Evolutionary conservation across 2,113 vertebrate genomes (phyloP).

Genomic region (Dipodomys stephensi): DNA sequence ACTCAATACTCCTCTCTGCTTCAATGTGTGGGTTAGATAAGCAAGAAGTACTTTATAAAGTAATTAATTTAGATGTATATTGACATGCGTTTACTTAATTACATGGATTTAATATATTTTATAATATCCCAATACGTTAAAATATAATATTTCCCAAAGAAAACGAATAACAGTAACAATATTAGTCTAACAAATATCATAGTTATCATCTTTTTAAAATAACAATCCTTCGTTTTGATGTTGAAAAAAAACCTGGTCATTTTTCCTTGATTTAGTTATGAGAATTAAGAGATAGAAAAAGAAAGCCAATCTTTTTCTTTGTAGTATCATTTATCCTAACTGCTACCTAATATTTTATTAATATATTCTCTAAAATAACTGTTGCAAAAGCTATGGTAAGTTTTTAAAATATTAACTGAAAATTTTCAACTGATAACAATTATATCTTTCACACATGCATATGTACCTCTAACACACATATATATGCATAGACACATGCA

Average conservation of each 20-base stretch:
- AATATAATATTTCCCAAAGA: neutral
- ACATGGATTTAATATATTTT: neutral
- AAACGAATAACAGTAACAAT: neutral
- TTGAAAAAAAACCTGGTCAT: neutral
- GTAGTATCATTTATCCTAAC: neutral
- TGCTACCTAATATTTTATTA: neutral
- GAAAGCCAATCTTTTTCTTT: neutral
- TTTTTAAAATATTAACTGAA: constrained; percentile 4
- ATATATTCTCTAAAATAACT: neutral
- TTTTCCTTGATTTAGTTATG: neutral
- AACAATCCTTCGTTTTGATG: neutral
- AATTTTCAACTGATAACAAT: neutral
- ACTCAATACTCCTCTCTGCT: neutral
- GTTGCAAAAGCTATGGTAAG: neutral
- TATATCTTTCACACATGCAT: neutral
- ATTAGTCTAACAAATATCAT: neutral
- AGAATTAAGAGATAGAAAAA: neutral
- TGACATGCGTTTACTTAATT: neutral
- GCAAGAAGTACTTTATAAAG: neutral
- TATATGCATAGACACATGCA: neutral
- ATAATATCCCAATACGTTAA: neutral
- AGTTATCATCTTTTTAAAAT: neutral
- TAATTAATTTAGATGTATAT: constrained; percentile 3
- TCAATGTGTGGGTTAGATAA: neutral
- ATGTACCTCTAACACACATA: neutral